Percentiles rank a stretch among this genome's conserved stretches.
phyloP scores from a whole-genome alignment of 1,140 invertebrate genomes.

The Mizuhopecten yessoensis region DNA sequence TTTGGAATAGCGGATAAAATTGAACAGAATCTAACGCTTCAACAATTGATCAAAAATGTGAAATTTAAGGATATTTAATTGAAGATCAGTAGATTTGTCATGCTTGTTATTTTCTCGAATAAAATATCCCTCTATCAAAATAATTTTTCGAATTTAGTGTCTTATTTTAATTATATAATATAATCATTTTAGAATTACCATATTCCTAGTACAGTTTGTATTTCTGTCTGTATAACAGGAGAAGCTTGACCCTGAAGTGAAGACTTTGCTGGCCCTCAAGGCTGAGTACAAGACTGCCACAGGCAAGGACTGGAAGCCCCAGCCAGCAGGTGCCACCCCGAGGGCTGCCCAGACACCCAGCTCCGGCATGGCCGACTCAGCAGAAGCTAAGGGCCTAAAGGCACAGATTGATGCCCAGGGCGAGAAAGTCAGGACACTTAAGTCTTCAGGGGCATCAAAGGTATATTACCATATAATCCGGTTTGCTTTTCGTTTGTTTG shows the following conservation, averaged over 20 bases:
- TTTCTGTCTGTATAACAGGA: conserved; percentile 65
- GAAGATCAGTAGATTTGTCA: too few relatives aligned
- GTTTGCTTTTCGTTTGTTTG: too few relatives aligned
- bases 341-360: conserved; percentile 66
- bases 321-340: conserved; percentile 38
- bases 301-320: conserved; percentile 84
- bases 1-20: too few relatives aligned
- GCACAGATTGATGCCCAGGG: conserved; percentile 84
- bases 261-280: conserved; percentile 90
- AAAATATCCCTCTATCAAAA: too few relatives aligned
- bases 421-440: conserved; percentile 84
- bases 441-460: conserved; percentile 78
- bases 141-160: too few relatives aligned
- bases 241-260: conserved; percentile 89
- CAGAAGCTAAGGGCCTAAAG: conserved; percentile 77
- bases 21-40: too few relatives aligned
- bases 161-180: too few relatives aligned
- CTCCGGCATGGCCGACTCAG: conserved; percentile 63
- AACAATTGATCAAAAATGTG: too few relatives aligned
- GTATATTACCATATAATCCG: conserved; percentile 68
- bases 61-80: too few relatives aligned
- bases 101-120: too few relatives aligned
- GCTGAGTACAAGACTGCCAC: conserved; percentile 90
- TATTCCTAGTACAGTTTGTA: too few relatives aligned
- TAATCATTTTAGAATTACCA: too few relatives aligned